Base-by-base conservation (phyloP, 2,113 vertebrate genomes). In the Mormyrus lacerda region DNA sequence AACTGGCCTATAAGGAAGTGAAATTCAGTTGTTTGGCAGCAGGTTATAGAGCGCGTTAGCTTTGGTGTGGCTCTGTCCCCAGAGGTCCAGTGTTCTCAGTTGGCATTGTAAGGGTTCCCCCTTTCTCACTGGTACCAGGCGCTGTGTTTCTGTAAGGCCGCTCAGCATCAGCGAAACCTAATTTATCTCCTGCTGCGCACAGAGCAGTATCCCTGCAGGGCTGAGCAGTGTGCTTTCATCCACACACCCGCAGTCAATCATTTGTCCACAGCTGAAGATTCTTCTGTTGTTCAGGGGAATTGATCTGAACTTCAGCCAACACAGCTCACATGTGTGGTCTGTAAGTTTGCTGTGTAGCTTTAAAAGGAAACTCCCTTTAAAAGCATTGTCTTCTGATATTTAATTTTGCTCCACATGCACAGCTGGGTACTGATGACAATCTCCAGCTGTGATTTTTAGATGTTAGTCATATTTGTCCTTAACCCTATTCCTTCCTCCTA, bases 1-100 rank as follows among this genome's bases (percentile, higher is more conserved):
- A 84, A 27, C 87, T 47, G 61, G 44, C 61, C 2, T 88, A 21
- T 73, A 24, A 88, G 87, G 87, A 69, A 88, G 31, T 88, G 58
- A 73, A 88, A 88, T 88, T 73, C 61, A 48, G 19, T 21, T 58
- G 47, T 88, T 45, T 88, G 24, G 13, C 47, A 51, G 45, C 4
- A 47, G 82, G 45, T 47, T 84, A 47, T 35, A 47, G 21, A 24
- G 19, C n/a, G 19, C 4, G 19, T 21, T 84, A 9, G 39, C 39
- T 83, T 83, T 24, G 50, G 15, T 87, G 42, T 17, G 83, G 45
- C 44, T 45, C 44, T 82, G 35, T 83, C 24, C 35, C 58, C 44
- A 17, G 24, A 47, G 61, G 19, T 27, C 11, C 61, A 11, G 44
- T 31, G 19, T 45, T 58, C 55, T 42, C 44, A 50, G n/a, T 9